Conservation (phyloP, 2,113 vertebrate genomes). For the Morone saxatilis region DNA sequence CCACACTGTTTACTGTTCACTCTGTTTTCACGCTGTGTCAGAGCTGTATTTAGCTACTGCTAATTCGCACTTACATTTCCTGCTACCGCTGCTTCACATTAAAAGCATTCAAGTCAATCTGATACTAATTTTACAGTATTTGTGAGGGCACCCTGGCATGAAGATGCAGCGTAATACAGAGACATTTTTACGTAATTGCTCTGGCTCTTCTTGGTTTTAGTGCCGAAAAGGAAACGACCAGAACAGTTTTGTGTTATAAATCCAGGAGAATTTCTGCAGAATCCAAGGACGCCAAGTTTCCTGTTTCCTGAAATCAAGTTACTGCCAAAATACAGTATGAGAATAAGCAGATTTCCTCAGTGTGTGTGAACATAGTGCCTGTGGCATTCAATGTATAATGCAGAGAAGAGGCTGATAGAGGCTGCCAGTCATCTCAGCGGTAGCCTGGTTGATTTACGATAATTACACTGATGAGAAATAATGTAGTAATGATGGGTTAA, state of each 20-base stretch:
- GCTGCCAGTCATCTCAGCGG: constrained; percentile 25
- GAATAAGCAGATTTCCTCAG: not conserved
- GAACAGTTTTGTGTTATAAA: not conserved
- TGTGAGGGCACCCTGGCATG: not conserved
- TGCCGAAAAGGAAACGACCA: no score
- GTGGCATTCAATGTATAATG: not conserved
- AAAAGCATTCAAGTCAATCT: not conserved
- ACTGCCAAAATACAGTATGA: not conserved
- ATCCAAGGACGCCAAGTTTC: not conserved
- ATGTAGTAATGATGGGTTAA: constrained; percentile 20
- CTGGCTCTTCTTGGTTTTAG: not conserved
- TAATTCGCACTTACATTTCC: not conserved
- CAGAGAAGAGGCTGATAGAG: not conserved
- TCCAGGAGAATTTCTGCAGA: not conserved
- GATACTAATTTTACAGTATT: not conserved
- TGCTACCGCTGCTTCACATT: not conserved
- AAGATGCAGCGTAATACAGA: not conserved
- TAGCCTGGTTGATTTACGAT: constrained; percentile 1
- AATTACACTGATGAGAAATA: constrained; percentile 32
- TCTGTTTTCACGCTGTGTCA: not conserved
- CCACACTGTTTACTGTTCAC: not conserved
- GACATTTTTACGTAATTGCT: not conserved
- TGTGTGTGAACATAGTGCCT: not conserved
- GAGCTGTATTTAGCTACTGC: not conserved
- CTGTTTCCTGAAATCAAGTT: not conserved